Evolutionary conservation across 2,113 vertebrate genomes (phyloP), one percentile per base, ranked within the genome.

Genomic region (Rhodinocichla rosea): DNA sequence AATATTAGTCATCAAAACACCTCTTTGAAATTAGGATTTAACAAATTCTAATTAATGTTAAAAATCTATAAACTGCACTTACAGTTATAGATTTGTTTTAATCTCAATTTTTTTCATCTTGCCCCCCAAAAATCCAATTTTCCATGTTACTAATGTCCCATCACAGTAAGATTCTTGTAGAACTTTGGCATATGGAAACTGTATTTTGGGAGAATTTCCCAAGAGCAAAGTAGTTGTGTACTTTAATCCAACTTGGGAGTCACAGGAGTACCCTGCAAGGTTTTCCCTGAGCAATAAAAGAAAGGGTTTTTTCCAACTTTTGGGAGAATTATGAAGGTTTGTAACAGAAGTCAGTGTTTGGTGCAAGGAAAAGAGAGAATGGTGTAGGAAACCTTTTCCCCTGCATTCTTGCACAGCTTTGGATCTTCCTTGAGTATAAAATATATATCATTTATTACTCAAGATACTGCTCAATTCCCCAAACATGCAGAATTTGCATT

Each of bases 261-360:
- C 65, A 88, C 56, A 42, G 27, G 56, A 79, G 5, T 9, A 37
- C 21, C 40, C 68, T 64, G 32, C 39, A 92, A 83, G 10, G 33
- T 30, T 59, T 68, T 37, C 26, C 15, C 35, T 40, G 3, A 39
- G 64, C 52, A n/a, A 40, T 49, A 39, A 49, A n/a, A 49, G 22
- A 33, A 68, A 47, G n/a, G 22, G 3, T 22, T 79, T 27, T 18
- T 53, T 63, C 22, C 22, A 79, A 8, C 15, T 49, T 59, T 13
- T 9, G 32, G 9, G 45, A 56, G 4, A 68, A 68, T 1, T 1
- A 1, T 15, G 5, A 63, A 23, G 2, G 6, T 4, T 76, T 87
- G 59, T 77, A 62, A 49, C 26, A 45, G 22, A 57, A 59, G 15
- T 37, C 45, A 37, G 24, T n/a, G 24, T 68, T 18, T 37, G 53